Evolutionary conservation across 2,113 vertebrate genomes (phyloP), one percentile per base, ranked within the genome.

Genomic region (Anthoscopus minutus): DNA sequence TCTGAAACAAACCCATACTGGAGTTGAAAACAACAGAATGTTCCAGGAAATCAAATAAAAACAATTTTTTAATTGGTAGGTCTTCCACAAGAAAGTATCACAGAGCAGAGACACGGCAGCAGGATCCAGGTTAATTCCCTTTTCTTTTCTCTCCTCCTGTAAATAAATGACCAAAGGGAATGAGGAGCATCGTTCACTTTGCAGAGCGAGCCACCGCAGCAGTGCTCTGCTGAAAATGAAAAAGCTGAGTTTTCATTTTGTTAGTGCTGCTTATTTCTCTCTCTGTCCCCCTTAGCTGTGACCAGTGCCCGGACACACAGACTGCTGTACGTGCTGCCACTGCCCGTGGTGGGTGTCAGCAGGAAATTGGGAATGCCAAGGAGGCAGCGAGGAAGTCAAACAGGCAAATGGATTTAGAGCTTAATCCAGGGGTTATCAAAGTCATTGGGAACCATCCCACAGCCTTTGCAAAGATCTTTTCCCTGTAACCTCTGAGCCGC

Each of bases 1-100:
- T 77, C 80, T 88, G 85, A 97, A 95, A 95, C 77, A 93, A 89
- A 92, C 71, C 95, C 69, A 62, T 70, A 78, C 23, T 88, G 64
- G 40, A 80, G 71, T 8, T 54, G 96, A 90, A 97, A 96, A 94
- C 87, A 95, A 83, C 90, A 47, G 72, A 91, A 79, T 80, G 76
- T 87, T 96, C 62, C 56, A 50, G 38, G 73, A 93, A 86, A 95
- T 86, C 51, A 96, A 96, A 90, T 86, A 65, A 93, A 94, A 92
- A 90, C 70, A 62, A 83, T 50, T 94, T 95, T 83, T 70, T 77
- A 77, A 96, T 87, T 5, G 14, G 24, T 83, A 61, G 38, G 65
- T 31, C 86, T 94, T 97, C 85, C 73, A 74, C 33, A 73, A 90
- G 88, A 81, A 93, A 70, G 70, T 22, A 28, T 61, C 44, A 44